Conservation (phyloP, 2,113 vertebrate genomes). For the Cheilinus undulatus region DNA sequence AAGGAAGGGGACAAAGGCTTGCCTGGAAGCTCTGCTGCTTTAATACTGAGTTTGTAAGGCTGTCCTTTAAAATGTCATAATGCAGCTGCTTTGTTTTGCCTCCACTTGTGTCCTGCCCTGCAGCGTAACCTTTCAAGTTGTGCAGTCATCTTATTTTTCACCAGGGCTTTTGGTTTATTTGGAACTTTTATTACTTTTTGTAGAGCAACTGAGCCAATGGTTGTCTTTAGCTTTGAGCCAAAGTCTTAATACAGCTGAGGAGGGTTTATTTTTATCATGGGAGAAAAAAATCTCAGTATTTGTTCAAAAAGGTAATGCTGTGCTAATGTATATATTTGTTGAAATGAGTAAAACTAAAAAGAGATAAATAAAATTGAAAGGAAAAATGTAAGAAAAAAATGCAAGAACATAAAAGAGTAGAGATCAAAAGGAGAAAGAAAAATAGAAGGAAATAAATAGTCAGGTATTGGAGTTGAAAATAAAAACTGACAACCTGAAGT, state of each 20-base stretch:
- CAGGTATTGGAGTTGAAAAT: not conserved
- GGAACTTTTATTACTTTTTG: constrained; percentile 36
- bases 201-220: constrained; percentile 7
- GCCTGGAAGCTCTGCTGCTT: constrained; percentile 23
- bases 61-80: constrained; percentile 53
- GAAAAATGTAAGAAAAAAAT: not conserved
- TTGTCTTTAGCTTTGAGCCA: constrained; percentile 30
- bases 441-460: not conserved
- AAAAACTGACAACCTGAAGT: not conserved
- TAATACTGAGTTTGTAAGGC: constrained; percentile 28
- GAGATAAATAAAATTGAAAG: not conserved
- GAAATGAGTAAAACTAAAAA: not conserved
- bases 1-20: constrained; percentile 13
- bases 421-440: not conserved
- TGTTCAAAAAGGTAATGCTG: not conserved
- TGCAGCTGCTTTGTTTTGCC: constrained; percentile 42
- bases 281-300: not conserved
- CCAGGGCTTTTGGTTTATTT: constrained; percentile 36
- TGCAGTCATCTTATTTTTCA: constrained; percentile 35
- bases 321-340: not conserved
- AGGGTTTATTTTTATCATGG: not conserved
- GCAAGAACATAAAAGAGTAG: not conserved
- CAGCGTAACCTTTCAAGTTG: constrained; percentile 27
- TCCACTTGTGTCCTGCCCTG: constrained; percentile 36
- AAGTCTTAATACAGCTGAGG: not conserved